These are phyloP conservation scores for Idaea biselata DNA, from an alignment of 2,888 invertebrate genomes.

Conservation along the genomic window DNA sequence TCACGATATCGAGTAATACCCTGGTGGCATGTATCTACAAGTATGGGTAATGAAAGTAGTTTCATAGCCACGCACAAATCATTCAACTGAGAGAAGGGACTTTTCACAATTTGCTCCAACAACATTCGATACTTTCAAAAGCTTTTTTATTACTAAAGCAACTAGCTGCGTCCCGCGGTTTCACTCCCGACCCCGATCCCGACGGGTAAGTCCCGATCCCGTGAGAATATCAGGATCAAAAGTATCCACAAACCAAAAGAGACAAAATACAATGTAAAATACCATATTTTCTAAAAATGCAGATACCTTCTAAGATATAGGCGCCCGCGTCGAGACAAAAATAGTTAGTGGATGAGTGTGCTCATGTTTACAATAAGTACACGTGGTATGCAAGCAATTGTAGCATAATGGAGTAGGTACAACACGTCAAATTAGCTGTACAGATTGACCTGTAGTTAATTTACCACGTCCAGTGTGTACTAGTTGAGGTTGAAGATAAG, in stretches of 20 bases:
- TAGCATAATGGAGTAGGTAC: not conserved
- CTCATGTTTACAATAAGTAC: not conserved
- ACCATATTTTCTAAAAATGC: too few relatives aligned
- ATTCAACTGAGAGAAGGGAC: slow-evolving; percentile 9
- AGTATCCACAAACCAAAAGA: too few relatives aligned
- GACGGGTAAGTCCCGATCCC: too few relatives aligned
- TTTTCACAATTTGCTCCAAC: not conserved
- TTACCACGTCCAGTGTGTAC: not conserved
- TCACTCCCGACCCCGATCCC: too few relatives aligned
- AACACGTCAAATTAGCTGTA: too few relatives aligned
- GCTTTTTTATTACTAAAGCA: not conserved
- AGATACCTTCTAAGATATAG: too few relatives aligned
- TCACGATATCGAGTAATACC: slow-evolving; percentile 40
- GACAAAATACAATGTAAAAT: too few relatives aligned
- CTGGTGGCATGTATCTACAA: slow-evolving; percentile 10
- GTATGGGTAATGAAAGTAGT: slow-evolving; percentile 27
- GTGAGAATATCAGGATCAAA: too few relatives aligned
- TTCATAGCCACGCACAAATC: slow-evolving; percentile 20
- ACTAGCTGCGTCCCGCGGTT: not conserved
- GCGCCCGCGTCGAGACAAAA: not conserved
- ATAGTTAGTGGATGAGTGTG: not conserved
- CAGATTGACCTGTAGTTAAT: not conserved
- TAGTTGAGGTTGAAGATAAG: not conserved
- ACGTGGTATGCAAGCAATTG: not conserved
- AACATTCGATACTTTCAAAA: not conserved